phyloP scores from a whole-genome alignment of 2,888 invertebrate genomes.

The Ametastegia equiseti region DNA sequence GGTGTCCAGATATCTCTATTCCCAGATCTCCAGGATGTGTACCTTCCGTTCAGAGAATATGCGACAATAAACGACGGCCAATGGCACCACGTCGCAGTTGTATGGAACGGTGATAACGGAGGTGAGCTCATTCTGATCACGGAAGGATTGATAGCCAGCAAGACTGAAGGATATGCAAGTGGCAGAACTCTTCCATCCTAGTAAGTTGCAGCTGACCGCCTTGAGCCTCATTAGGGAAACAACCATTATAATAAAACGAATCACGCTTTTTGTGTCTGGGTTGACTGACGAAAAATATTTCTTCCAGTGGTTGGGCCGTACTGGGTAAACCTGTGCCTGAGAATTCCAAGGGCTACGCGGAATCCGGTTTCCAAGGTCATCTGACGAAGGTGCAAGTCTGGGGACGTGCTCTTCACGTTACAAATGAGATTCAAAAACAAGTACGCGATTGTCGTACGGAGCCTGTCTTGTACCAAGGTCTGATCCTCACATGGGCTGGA shows the following conservation, averaged over 20 bases:
- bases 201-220: conserved; percentile 78
- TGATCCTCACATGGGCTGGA: conserved; percentile 95
- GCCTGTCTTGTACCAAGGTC: conserved; percentile 90
- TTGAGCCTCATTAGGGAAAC: background rate
- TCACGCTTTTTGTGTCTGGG: background rate
- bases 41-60: conserved; percentile 93
- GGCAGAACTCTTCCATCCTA: conserved; percentile 89
- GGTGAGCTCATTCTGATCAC: conserved; percentile 94
- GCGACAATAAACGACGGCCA: conserved; percentile 97
- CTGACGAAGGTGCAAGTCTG: conserved; percentile 96
- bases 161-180: conserved; percentile 91
- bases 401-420: conserved; percentile 93
- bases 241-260: no score
- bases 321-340: conserved; percentile 89
- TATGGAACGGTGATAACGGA: conserved; percentile 94
- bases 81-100: conserved; percentile 96
- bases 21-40: conserved; percentile 92
- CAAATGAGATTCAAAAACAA: conserved; percentile 95
- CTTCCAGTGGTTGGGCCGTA: conserved; percentile 91
- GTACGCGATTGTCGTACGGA: conserved; percentile 95
- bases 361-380: conserved; percentile 96
- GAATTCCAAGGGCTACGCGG: conserved; percentile 87
- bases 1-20: conserved; percentile 95
- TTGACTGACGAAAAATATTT: conserved; percentile 36
- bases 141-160: conserved; percentile 97